Evolutionary conservation across 2,113 vertebrate genomes (phyloP), one percentile per base, ranked within the genome.

Genomic region (Pseudois nayaur): DNA sequence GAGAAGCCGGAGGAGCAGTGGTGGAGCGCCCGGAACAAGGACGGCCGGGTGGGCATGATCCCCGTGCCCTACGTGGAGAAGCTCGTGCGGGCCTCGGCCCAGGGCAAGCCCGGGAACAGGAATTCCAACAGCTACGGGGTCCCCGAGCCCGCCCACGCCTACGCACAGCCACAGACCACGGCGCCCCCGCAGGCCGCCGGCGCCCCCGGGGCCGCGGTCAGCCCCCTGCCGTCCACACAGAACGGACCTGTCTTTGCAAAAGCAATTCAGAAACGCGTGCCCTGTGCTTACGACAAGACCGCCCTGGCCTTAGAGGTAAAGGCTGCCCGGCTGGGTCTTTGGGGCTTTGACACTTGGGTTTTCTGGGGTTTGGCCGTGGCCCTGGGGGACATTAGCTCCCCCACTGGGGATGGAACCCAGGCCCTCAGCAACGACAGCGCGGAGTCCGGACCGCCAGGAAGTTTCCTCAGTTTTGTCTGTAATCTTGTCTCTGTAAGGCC

Each of bases 1-100:
- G 99, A 99, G 98, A 99, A 99, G 98, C 99, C 99, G 1, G 99
- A 99, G 98, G 99, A 99, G 98, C 99, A 99, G 98, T 99, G 99
- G 99, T 99, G 99, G 99, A 99, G 99, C 3, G 99, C 99, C 98
- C 99, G 99, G 94, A 99, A 99, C 98, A 99, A 99, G 98, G 99
- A 99, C 19, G 99, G 99, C 91, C 99, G 99, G 8, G 97, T 99
- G 40, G 99, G 99, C 12, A 99, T 99, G 99, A 99, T 99, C 97
- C 99, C 99, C 6, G 99, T 99, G 91, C 99, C 99, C 96, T 99
- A 99, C 0, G 99, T 99, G 85, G 99, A 99, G 98, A 99, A 99
- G 99, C 95, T 99, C 64, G 98, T 99, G 96, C 99, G 99, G 94
- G 98, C 99, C 25, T 98, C 99, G 1, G 99, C 99, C 52, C 99